These are phyloP conservation scores for Parasteatoda lunata DNA, from an alignment of 2,888 invertebrate species.

Conservation along the genomic window DNA sequence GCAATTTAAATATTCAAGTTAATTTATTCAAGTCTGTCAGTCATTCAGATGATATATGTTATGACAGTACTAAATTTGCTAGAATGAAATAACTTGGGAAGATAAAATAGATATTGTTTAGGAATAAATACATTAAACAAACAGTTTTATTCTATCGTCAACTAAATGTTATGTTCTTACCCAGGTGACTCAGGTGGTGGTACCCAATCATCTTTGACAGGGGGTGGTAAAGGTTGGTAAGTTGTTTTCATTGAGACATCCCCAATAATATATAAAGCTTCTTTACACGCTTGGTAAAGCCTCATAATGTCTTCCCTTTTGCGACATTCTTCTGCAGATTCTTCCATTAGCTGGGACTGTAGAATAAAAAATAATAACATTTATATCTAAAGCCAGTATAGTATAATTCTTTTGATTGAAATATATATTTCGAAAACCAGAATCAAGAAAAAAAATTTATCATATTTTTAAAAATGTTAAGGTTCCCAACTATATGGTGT, in stretches of 20 bases:
- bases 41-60: too few species aligned
- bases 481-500: too few species aligned
- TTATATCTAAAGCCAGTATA: background rate
- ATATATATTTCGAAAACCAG: background rate
- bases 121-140: too few species aligned
- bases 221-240: constrained; percentile 95
- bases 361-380: constrained; percentile 30
- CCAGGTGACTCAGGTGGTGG: constrained; percentile 75
- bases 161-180: constrained; percentile 13
- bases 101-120: too few species aligned
- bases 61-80: too few species aligned
- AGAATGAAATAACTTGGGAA: too few species aligned
- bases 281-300: constrained; percentile 99
- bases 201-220: constrained; percentile 94
- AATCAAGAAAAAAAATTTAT: background rate
- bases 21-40: too few species aligned
- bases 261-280: constrained; percentile 96
- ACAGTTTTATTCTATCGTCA: too few species aligned
- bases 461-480: too few species aligned
- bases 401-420: background rate
- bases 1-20: too few species aligned
- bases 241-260: constrained; percentile 98
- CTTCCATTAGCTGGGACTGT: constrained; percentile 97
- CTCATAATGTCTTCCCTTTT: constrained; percentile 98
- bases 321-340: constrained; percentile 95